Percentiles rank a stretch among this genome's conserved stretches.
Evolutionary conservation across 30 jellyfish, hydroid and myxozoan species (phyloP).

Genomic region (Cassiopea xamachana): DNA sequence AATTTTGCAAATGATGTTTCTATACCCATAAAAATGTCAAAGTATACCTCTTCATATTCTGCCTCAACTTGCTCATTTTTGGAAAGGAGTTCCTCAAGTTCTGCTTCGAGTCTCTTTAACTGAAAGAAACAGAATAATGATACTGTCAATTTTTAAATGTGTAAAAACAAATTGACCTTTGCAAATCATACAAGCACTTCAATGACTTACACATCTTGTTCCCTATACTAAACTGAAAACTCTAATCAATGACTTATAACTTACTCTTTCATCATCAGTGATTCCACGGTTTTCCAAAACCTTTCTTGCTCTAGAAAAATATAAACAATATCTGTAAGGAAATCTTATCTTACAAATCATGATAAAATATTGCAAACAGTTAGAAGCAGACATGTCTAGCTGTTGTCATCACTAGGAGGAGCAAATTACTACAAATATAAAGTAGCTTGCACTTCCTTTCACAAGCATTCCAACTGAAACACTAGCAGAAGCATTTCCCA

Average conservation of each 20-base stretch:
- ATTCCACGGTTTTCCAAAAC: constrained; percentile 89
- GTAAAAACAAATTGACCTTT: background rate
- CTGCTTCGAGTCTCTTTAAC: constrained; percentile 88
- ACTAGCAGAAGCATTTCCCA: no score
- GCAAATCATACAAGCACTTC: background rate
- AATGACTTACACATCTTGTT: background rate
- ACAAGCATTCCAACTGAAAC: no score
- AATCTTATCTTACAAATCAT: background rate
- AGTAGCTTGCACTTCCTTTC: no score
- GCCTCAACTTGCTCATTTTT: constrained; percentile 83
- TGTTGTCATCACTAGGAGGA: no score
- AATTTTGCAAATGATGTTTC: no score
- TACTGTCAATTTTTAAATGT: background rate
- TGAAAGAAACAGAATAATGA: background rate
- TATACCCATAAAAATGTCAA: background rate
- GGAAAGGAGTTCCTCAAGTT: constrained; percentile 73
- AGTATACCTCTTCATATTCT: constrained; percentile 81
- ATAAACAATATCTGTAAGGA: background rate
- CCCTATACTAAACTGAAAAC: background rate
- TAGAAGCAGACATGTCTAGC: no score
- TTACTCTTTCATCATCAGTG: constrained; percentile 89
- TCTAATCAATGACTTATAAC: background rate
- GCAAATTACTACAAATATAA: no score
- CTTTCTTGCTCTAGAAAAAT: constrained; percentile 80
- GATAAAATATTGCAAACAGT: background rate